A percentile compares a stretch with the other conserved stretches of the same genome.
Evolutionary conservation across 2,888 invertebrate species (phyloP).

Genomic region (Nycteola revayana): DNA sequence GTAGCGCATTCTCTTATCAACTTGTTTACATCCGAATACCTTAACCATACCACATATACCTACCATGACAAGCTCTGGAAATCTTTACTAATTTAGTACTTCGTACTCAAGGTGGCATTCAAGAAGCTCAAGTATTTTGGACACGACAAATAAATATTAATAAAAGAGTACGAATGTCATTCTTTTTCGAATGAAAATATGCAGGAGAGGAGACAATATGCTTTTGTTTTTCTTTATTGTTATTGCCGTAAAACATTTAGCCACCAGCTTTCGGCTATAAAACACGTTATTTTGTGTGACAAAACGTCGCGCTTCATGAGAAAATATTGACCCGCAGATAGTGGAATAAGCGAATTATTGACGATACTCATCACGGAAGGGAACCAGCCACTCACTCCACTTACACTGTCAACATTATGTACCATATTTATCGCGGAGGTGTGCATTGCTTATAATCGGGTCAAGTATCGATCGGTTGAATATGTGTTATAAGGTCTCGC

Average conservation of each 20-base stretch:
- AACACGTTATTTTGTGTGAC: conserved; percentile 81
- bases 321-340: conserved; percentile 81
- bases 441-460: conserved; percentile 23
- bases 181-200: conserved; percentile 70
- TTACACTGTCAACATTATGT: conserved; percentile 30
- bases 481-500: no score
- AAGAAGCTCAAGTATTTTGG: conserved; percentile 63
- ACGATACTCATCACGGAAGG: conserved; percentile 47
- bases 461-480: conserved; percentile 3
- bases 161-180: conserved; percentile 67
- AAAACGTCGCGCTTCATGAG: conserved; percentile 79
- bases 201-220: conserved; percentile 67
- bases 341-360: conserved; percentile 77
- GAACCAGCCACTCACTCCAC: conserved; percentile 43
- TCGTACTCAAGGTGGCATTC: conserved; percentile 46
- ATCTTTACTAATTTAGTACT: conserved; percentile 54
- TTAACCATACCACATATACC: conserved; percentile 25
- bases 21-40: no score
- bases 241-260: conserved; percentile 80
- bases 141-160: conserved; percentile 71
- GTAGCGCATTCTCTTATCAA: no score
- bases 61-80: conserved; percentile 35
- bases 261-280: conserved; percentile 65
- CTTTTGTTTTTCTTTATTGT: conserved; percentile 81
- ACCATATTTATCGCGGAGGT: conserved; percentile 36